Evolutionary conservation across 2,888 invertebrate genomes (phyloP), one percentile per base, ranked within the genome.

Genomic region (Pelosia muscerda): DNA sequence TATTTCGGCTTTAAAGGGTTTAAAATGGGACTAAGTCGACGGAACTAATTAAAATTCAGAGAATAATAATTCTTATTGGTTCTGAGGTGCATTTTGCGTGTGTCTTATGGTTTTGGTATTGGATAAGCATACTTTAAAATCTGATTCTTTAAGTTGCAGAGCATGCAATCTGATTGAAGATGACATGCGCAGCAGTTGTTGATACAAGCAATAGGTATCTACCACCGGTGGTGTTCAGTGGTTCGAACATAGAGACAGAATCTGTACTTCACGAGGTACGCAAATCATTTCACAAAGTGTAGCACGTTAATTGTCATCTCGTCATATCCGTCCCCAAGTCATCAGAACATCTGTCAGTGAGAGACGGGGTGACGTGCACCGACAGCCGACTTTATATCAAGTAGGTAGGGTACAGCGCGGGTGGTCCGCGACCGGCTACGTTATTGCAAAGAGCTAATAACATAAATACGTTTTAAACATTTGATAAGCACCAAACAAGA

Each of bases 391-490:
- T 23, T 55, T 23, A 10, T 9, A 2, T 5, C 28, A 28, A 19
- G 6, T 22, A 59, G 59, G 34, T 34, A 59, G 9, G 31, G 31
- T 62, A 54, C 54, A 38, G 60, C 54, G 73, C 67, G 77, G 77
- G 79, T 78, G 77, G 77, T 78, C 77, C 59, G 11, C 34, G 55
- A 60, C 38, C 38, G 23, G 26, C 26, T 54, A 58, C 26, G 4
- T 58, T 26, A 63, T 22, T 59, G 58, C 63, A 54, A 23, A 54
- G 34, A 55, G 58, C 63, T 64, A 63, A 69, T 78, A 72, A 63
- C 68, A 66, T 65, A 59, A 72, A 64, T 68, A 68, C 66, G 23
- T 61, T 56, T 54, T 64, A 57, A 62, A 34, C 31, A 57, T 57
- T 49, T 42, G 71, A 65, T 68, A 68, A 61, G 63, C 57, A 56